Base-by-base conservation (phyloP, 2,797 vertebrate genomes). In the Neosilurus hyrtlii region DNA sequence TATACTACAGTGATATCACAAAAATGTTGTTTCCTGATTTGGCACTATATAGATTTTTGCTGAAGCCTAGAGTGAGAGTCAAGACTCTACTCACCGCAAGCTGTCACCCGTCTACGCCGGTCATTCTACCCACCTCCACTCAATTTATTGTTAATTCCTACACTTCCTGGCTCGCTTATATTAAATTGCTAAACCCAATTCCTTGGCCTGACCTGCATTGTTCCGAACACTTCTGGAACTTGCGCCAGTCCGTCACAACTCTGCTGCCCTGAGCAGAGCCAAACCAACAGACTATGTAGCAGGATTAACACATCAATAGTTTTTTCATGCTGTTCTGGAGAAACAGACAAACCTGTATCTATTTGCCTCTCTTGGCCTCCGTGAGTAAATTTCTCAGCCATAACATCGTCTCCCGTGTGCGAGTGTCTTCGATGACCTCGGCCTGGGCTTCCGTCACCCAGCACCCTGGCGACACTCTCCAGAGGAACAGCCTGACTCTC, bases 401-500 rank as follows among this genome's bases (percentile, higher is more conserved):
- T 94, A 0, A 96, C 95, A 37, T 95, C 94, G 0, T 51, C 56
- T 59, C 5, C 63, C 0, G 92, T 61, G 51, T 90, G 92, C 0
- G 92, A 90, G 0, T 86, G 95, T 77, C 94, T 92, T 59, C 92
- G 96, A 7, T 92, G 74, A 0, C 84, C 89, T 89, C 92, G 94
- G 81, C 87, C 86, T 0, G 91, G 86, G 54, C 89, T 83, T 61
- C 87, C 78, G 0, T 94, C 93, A 52, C 91, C 94, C 0, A 96
- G 82, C 72, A 96, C 87, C 0, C 94, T 94, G 54, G 95, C 93
- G 77, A 98, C 91, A 0, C 96, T 96, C 87, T 95, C 84, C 54
- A 97, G 86, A 0, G 96, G 96, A 85, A 96, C 92, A 22, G 95
- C 96, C 83, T 97, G 97, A 90, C 94, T 96, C 89, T 96, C 96